These are phyloP conservation scores for Drosophila testacea DNA, from an alignment of 2,888 invertebrate species.

Conservation along the genomic window DNA sequence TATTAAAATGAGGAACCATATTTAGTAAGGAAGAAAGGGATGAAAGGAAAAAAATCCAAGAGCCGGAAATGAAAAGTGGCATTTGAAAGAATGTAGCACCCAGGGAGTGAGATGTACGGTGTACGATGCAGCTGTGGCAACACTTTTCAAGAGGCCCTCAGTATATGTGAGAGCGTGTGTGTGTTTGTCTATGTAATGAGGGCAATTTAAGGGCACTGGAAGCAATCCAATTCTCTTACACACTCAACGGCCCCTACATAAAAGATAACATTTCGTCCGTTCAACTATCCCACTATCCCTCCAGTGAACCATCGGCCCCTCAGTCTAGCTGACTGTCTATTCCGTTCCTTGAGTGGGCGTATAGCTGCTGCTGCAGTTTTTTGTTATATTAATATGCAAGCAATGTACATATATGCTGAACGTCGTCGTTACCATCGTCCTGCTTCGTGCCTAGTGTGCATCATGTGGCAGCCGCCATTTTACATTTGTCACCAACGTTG, in stretches of 20 bases:
- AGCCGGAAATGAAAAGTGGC: slow-evolving; percentile 75
- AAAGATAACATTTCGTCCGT: slow-evolving; percentile 38
- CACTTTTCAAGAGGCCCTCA: slow-evolving; percentile 61
- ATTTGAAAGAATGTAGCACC: slow-evolving; percentile 37
- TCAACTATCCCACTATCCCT: slow-evolving; percentile 27
- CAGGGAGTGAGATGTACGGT: slow-evolving; percentile 17
- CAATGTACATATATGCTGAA: slow-evolving; percentile 61
- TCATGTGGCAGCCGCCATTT: slow-evolving; percentile 70
- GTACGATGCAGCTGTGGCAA: slow-evolving; percentile 75
- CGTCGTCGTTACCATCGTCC: slow-evolving; percentile 30
- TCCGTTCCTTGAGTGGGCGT: slow-evolving; percentile 33
- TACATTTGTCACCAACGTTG: slow-evolving; percentile 59
- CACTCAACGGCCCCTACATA: slow-evolving; percentile 47
- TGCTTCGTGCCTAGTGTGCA: slow-evolving; percentile 40
- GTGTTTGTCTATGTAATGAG: slow-evolving; percentile 78
- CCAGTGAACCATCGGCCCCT: neutral
- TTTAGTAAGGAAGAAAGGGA: slow-evolving; percentile 9
- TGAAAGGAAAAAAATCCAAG: slow-evolving; percentile 40
- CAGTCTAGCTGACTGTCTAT: slow-evolving; percentile 16
- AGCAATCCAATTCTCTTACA: slow-evolving; percentile 76
- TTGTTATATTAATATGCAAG: slow-evolving; percentile 78
- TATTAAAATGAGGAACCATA: slow-evolving; percentile 67
- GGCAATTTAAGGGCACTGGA: slow-evolving; percentile 77
- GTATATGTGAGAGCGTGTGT: slow-evolving; percentile 34
- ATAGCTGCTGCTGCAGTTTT: slow-evolving; percentile 56